Evolutionary conservation across 2,797 vertebrate genomes (phyloP).

Genomic region (Loris lydekkerianus): DNA sequence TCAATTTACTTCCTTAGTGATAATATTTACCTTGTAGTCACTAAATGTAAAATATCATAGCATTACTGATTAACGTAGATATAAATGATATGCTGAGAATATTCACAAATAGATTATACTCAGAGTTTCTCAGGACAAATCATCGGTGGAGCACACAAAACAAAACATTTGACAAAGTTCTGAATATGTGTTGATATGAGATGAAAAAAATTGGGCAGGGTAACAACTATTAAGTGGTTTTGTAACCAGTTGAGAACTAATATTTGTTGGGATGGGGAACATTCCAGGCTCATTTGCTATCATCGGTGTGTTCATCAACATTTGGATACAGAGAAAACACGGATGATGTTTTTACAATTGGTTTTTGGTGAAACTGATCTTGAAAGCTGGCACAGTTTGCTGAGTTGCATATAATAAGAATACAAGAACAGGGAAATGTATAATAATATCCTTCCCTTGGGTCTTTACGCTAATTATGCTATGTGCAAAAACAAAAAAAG

Average conservation of each 20-base stretch:
- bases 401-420: not conserved
- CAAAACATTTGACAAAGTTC: not conserved
- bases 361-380: slow-evolving; percentile 5
- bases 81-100: not conserved
- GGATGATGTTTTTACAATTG: not conserved
- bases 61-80: not conserved
- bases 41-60: slow-evolving; percentile 22
- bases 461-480: not conserved
- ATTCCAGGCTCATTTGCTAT: not conserved
- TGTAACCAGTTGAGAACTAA: not conserved
- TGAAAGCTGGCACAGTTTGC: not conserved
- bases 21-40: not conserved
- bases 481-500: not conserved
- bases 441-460: not conserved
- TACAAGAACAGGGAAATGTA: not conserved
- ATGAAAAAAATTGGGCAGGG: not conserved
- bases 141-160: not conserved
- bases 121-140: not conserved
- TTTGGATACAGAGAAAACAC: not conserved
- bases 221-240: not conserved
- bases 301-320: not conserved
- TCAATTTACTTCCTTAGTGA: not conserved
- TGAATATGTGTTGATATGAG: not conserved
- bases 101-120: not conserved
- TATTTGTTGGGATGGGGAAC: not conserved